Conservation (phyloP, 2,797 vertebrate species). For the Tenualosa thibaudeaui region DNA sequence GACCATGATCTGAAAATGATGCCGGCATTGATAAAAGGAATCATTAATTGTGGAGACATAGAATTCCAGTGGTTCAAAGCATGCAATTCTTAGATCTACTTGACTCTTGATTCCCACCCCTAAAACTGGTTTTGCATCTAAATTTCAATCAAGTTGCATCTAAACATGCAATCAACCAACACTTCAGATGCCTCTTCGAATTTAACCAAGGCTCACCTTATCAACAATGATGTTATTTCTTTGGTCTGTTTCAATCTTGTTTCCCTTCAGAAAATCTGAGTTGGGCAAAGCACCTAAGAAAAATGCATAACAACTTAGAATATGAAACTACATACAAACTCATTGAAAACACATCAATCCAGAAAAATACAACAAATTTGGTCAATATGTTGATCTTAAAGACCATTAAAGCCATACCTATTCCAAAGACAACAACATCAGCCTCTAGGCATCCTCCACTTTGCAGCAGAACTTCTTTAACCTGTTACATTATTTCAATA, state of each 20-base stretch:
- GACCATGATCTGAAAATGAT: too few relatives aligned
- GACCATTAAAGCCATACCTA: conserved; percentile 67
- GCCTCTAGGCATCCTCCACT: conserved; percentile 73
- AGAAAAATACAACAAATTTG: not conserved
- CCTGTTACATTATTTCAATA: conserved; percentile 63
- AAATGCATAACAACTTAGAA: not conserved
- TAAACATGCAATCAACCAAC: not conserved
- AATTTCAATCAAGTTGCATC: too few relatives aligned
- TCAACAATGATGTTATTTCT: conserved; percentile 78
- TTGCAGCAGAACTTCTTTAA: conserved; percentile 75
- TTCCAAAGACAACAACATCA: conserved; percentile 81
- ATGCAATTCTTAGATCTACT: too few relatives aligned
- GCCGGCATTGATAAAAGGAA: too few relatives aligned
- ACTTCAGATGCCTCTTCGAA: not conserved
- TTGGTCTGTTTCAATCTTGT: conserved; percentile 69
- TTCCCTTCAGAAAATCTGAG: conserved; percentile 77
- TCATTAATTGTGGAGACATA: too few relatives aligned
- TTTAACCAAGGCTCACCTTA: conserved; percentile 69
- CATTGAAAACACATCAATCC: too few relatives aligned
- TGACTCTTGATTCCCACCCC: too few relatives aligned
- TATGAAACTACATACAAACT: not conserved
- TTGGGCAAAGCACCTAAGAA: conserved; percentile 73
- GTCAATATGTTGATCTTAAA: not conserved
- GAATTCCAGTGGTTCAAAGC: too few relatives aligned
- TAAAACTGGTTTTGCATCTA: too few relatives aligned